Conservation (phyloP, 2,113 vertebrate genomes). For the Eidolon helvum region DNA sequence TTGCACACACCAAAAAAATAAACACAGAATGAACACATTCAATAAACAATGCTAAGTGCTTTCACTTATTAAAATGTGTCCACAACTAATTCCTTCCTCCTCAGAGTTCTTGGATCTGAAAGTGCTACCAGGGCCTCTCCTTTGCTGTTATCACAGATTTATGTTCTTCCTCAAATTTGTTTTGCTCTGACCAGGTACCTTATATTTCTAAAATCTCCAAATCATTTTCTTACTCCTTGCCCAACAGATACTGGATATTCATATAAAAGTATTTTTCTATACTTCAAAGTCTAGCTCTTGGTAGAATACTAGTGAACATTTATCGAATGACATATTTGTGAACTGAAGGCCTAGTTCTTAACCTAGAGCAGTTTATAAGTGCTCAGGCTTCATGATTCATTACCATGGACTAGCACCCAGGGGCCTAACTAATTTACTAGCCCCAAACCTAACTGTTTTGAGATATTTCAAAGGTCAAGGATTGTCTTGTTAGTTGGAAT, state of each 20-base stretch:
- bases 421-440: neutral
- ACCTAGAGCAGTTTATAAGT: neutral
- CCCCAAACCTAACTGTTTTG: neutral
- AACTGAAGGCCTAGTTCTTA: conserved; percentile 17
- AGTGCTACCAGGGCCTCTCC: neutral
- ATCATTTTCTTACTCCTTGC: conserved; percentile 10
- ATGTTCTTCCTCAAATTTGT: conserved; percentile 16
- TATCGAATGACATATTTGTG: neutral
- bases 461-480: conserved; percentile 24
- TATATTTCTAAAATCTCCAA: conserved; percentile 27
- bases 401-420: neutral
- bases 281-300: conserved; percentile 36
- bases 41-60: conserved; percentile 15
- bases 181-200: conserved; percentile 11
- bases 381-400: neutral
- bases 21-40: neutral
- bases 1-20: neutral
- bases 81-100: neutral
- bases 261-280: neutral
- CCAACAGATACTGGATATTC: neutral
- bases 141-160: neutral
- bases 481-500: neutral
- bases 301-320: neutral
- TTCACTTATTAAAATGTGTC: conserved; percentile 1
- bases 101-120: conserved; percentile 15